Percentiles rank a stretch among this genome's conserved stretches.
Conservation (phyloP, 2,888 invertebrate genomes). For the Panopea generosa region DNA sequence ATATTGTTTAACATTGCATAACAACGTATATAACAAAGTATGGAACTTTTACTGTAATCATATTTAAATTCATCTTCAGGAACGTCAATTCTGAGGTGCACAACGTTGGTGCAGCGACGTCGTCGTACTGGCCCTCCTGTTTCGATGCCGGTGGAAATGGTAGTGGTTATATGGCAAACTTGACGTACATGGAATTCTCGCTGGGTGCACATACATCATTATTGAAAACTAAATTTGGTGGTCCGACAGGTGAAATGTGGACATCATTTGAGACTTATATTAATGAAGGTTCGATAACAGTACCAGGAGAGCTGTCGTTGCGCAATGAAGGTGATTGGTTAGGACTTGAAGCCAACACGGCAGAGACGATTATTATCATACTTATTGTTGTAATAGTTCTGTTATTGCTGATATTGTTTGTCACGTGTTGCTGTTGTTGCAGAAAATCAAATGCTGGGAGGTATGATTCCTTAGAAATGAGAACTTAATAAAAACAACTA, state of each 20-base stretch:
- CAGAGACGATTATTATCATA: slow-evolving; percentile 11
- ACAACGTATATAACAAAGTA: no score
- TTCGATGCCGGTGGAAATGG: neutral
- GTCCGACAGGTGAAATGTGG: slow-evolving; percentile 4
- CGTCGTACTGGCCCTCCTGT: slow-evolving; percentile 12
- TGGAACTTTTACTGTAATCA: no score
- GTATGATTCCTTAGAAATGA: no score
- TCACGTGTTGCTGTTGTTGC: neutral
- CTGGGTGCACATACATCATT: neutral
- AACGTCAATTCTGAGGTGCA: neutral
- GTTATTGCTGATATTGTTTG: neutral
- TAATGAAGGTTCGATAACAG: neutral
- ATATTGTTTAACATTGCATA: no score
- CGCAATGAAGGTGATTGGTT: neutral
- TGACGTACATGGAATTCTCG: slow-evolving; percentile 10
- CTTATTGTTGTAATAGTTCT: neutral
- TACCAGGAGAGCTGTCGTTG: neutral
- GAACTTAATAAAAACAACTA: no score
- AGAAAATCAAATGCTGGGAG: no score
- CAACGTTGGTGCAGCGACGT: neutral
- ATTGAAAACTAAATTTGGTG: neutral
- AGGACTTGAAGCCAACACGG: slow-evolving; percentile 1
- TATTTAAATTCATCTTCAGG: neutral
- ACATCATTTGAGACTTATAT: neutral
- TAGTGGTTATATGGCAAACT: neutral